These are phyloP conservation scores for Teleogryllus oceanicus DNA, from an alignment of 2,888 invertebrate species.

Conservation along the genomic window DNA sequence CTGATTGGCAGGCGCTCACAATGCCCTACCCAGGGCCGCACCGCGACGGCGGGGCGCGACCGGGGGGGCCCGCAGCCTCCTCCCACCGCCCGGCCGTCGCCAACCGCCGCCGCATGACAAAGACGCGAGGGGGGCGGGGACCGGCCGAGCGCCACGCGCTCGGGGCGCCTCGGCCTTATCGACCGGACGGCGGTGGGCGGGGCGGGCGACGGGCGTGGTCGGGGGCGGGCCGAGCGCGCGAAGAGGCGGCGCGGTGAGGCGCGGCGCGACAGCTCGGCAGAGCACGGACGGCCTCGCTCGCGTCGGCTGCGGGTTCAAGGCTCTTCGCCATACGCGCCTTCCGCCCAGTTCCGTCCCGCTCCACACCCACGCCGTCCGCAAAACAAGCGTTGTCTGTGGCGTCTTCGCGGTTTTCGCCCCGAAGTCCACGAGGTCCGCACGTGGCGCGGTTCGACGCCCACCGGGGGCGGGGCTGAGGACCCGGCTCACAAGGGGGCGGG, in stretches of 20 bases:
- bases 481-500: not conserved
- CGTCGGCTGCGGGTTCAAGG: too few relatives aligned
- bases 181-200: not conserved
- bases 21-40: too few relatives aligned
- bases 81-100: slow-evolving; percentile 28
- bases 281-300: not conserved
- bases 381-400: too few relatives aligned
- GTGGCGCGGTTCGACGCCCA: slow-evolving; percentile 4
- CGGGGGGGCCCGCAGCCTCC: too few relatives aligned
- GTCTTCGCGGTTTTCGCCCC: too few relatives aligned
- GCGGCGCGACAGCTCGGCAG: not conserved
- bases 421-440: not conserved
- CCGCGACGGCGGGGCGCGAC: too few relatives aligned
- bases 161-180: slow-evolving; percentile 18
- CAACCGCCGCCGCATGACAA: slow-evolving; percentile 31
- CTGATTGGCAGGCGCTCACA: too few relatives aligned
- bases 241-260: too few relatives aligned
- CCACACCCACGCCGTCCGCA: too few relatives aligned
- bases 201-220: slow-evolving; percentile 26
- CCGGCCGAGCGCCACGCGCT: slow-evolving; percentile 28
- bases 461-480: slow-evolving; percentile 18
- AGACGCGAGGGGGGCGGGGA: slow-evolving; percentile 22
- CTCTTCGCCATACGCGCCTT: too few relatives aligned
- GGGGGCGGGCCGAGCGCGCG: slow-evolving; percentile 20
- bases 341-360: too few relatives aligned